Evolutionary conservation across 2,888 invertebrate species (phyloP), one percentile per base, ranked within the genome.

Genomic region (Hydrotaea diabolus): DNA sequence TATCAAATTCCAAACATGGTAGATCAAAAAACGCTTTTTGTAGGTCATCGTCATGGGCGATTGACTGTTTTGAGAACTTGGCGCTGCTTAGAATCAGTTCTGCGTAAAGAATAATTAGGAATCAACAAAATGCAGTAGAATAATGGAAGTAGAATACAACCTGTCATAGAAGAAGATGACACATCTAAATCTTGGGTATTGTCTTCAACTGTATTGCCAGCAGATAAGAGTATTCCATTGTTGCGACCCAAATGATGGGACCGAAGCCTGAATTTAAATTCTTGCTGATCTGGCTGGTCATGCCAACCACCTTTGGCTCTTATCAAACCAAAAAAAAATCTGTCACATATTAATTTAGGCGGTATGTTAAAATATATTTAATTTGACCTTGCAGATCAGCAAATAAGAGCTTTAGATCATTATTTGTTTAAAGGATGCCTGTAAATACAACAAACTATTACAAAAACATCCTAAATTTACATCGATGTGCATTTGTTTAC

Each of bases 391-490:
- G n/a, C n/a, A n/a, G n/a, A n/a, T n/a, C n/a, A n/a, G n/a, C n/a
- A n/a, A n/a, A n/a, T n/a, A n/a, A n/a, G n/a, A n/a, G n/a, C 43
- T 78, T 78, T 0, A 86, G 8, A 8, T 82, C 78, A 26, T 74
- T 77, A 55, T 80, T 80, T 15, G 79, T 59, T 66, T 85, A 83
- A n/a, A 81, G 21, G 59, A 84, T 82, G n/a, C 36, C 36, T 36
- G 5, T n/a, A n/a, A n/a, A n/a, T n/a, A n/a, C n/a, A n/a, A n/a
- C n/a, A n/a, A n/a, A n/a, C n/a, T n/a, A n/a, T n/a, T n/a, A n/a
- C n/a, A n/a, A n/a, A n/a, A n/a, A n/a, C n/a, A n/a, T n/a, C n/a
- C n/a, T n/a, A n/a, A n/a, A n/a, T n/a, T n/a, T n/a, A n/a, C n/a
- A n/a, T n/a, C n/a, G n/a, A n/a, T n/a, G n/a, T n/a, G n/a, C 8